Conservation (phyloP, 2,797 vertebrate species). For the Anabas testudineus region DNA sequence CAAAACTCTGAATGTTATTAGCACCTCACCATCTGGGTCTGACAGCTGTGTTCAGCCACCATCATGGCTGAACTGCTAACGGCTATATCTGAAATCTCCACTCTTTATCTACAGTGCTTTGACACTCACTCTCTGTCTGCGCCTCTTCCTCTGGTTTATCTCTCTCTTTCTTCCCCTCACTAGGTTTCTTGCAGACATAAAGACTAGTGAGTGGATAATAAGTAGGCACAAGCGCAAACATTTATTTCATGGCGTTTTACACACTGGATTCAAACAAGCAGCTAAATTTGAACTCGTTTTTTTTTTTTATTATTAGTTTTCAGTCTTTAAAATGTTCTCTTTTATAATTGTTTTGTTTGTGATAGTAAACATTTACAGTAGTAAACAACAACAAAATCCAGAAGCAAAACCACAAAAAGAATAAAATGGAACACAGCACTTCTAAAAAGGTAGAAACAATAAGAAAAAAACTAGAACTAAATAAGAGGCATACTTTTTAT, state of each 20-base stretch:
- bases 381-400: constrained; percentile 44
- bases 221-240: constrained; percentile 7
- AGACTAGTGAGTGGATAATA: constrained; percentile 45
- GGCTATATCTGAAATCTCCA: constrained; percentile 72
- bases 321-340: constrained; percentile 28
- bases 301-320: constrained; percentile 34
- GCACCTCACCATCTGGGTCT: constrained; percentile 81
- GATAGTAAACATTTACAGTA: constrained; percentile 51
- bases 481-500: constrained; percentile 12
- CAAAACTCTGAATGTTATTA: constrained; percentile 84
- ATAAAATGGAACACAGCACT: constrained; percentile 48
- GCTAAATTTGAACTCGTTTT: constrained; percentile 22
- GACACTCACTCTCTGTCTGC: constrained; percentile 39
- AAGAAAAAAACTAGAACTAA: neutral
- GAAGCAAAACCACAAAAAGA: constrained; percentile 69
- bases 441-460: constrained; percentile 45
- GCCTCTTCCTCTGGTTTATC: constrained; percentile 33
- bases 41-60: constrained; percentile 82
- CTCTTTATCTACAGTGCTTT: constrained; percentile 66
- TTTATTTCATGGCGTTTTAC: constrained; percentile 35
- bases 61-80: constrained; percentile 75
- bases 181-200: constrained; percentile 44
- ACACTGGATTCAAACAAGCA: constrained; percentile 17
- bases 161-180: constrained; percentile 38
- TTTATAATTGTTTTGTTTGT: constrained; percentile 45